Conservation (phyloP, 2,113 vertebrate genomes). For the Xenus cinereus region DNA sequence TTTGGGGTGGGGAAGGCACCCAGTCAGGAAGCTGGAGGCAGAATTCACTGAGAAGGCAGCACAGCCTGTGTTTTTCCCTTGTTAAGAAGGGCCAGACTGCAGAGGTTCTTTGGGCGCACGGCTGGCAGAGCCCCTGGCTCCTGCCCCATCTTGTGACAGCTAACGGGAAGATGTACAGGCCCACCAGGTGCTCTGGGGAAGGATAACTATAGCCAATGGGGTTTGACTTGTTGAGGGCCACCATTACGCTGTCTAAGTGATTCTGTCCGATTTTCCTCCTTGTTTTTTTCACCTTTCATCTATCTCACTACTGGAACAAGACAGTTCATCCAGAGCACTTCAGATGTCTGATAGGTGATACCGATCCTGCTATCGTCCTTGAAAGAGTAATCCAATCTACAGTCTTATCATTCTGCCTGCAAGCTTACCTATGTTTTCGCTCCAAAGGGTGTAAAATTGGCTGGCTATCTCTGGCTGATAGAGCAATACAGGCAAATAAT, state of each 20-base stretch:
- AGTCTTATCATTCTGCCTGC: not conserved
- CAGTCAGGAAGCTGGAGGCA: not conserved
- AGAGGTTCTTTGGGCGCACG: rapidly evolving
- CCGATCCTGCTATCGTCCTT: not conserved
- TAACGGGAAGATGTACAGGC: not conserved
- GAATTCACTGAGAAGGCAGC: not conserved
- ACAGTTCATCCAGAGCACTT: not conserved
- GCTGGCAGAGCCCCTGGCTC: not conserved
- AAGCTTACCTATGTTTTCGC: slow-evolving; percentile 4
- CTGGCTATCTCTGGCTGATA: slow-evolving; percentile 4
- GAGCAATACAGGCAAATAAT: slow-evolving; percentile 28
- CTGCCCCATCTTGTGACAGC: not conserved
- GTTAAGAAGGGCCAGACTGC: not conserved
- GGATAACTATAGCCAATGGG: not conserved
- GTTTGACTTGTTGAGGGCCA: not conserved
- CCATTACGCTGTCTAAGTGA: not conserved
- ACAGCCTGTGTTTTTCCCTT: not conserved
- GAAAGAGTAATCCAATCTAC: slow-evolving; percentile 20
- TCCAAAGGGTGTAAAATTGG: slow-evolving; percentile 44
- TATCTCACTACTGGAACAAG: not conserved
- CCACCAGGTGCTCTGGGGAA: not conserved
- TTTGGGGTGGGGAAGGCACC: not conserved
- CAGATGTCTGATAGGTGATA: slow-evolving; percentile 8
- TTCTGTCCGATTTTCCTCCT: not conserved
- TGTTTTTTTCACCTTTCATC: not conserved